Conservation (phyloP, 2,113 vertebrate species). For the Apteryx owenii region DNA sequence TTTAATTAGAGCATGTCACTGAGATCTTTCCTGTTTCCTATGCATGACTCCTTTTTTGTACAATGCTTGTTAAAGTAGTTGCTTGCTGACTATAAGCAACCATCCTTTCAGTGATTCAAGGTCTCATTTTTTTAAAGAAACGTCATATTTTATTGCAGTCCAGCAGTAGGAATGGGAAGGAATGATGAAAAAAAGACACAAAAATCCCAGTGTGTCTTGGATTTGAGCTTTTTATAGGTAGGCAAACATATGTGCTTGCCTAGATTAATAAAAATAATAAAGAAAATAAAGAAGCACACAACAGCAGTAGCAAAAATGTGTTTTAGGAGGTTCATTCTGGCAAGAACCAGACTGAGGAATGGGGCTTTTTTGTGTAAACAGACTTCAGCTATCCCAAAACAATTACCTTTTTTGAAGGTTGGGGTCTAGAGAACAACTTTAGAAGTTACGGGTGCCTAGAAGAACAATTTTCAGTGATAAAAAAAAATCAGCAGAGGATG, state of each 20-base stretch:
- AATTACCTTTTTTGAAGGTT: not conserved
- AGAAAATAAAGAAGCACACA: not conserved
- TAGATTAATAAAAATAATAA: not conserved
- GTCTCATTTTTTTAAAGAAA: not conserved
- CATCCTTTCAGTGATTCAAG: not conserved
- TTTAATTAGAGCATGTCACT: not conserved
- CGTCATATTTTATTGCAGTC: not conserved
- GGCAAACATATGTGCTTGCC: not conserved
- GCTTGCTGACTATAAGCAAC: not conserved
- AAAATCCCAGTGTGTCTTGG: not conserved
- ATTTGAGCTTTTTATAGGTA: constrained; percentile 4
- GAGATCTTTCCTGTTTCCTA: not conserved
- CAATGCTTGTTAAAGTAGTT: not conserved
- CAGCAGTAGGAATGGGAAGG: not conserved
- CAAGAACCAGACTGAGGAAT: not conserved
- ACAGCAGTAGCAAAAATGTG: not conserved
- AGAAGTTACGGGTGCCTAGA: not conserved
- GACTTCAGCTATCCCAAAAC: not conserved
- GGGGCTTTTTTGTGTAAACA: not conserved
- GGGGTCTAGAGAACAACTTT: not conserved
- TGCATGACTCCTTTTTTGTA: not conserved
- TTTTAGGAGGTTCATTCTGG: not conserved
- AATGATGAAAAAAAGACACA: not conserved
- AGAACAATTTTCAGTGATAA: not conserved
- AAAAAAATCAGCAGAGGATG: not conserved